Evolutionary conservation across 2,888 invertebrate genomes (phyloP), one percentile per base, ranked within the genome.

Genomic region (Anorthoa munda): DNA sequence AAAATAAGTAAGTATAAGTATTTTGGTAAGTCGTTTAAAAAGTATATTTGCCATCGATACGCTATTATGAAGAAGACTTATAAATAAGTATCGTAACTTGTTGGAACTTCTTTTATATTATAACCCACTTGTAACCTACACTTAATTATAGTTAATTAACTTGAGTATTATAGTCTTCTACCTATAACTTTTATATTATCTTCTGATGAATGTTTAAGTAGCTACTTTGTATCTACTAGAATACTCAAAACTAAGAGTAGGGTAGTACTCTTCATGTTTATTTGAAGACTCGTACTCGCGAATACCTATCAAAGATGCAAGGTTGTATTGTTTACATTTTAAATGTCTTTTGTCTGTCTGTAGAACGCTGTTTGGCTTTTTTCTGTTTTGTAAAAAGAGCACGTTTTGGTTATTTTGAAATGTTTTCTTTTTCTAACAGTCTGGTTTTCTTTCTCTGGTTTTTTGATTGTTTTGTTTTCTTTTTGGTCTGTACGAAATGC

Each of bases 281-380:
- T 78, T 80, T 82, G 72, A 77, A 65, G 59, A 53, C 46, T 60
- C 46, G 61, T 39, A 67, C 60, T 67, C 55, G 31, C 60, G 59
- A 65, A 61, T 58, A 48, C 66, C 48, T 67, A 80, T 82, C 55
- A 80, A 82, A 82, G 64, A 80, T 82, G 79, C 59, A 82, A 82
- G 64, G 56, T 68, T 58, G 65, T 67, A 82, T 67, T 77, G 56
- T 78, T 72, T 70, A 75, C 69, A 66, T 79, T 83, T 60, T 50
- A 64, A 56, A 78, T 59, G 46, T 2, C 23, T 23, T 76, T 51
- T 67, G 55, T 82, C 72, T 60, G 78, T 66, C 51, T 72, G 59
- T 72, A 55, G 51, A 55, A 67, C 26, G 15, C 26, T 66, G 13
- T 56, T 45, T 39, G 51, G 53, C 21, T n/a, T 75, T 56, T 63